phyloP scores from a whole-genome alignment of 2,888 invertebrate genomes.

The Alsophila aescularia region DNA sequence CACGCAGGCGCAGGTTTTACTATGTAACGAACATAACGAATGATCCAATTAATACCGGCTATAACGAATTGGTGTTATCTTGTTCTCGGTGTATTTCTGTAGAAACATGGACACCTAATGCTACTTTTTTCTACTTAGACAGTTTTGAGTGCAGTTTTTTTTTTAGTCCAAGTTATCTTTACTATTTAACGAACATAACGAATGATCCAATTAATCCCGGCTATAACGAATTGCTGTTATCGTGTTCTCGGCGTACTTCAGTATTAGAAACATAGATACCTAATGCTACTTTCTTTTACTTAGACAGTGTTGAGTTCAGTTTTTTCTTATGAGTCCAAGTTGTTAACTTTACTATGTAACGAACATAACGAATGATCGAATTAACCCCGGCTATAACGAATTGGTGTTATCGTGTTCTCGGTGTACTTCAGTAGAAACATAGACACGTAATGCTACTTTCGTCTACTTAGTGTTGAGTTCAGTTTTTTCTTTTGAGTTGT shows the following conservation, averaged over 20 bases:
- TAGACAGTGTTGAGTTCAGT: not conserved
- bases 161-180: conserved; percentile 7
- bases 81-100: conserved; percentile 37
- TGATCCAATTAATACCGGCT: conserved; percentile 41
- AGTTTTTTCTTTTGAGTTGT: not conserved
- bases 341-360: conserved; percentile 37
- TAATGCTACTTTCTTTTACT: not conserved
- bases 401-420: conserved; percentile 39
- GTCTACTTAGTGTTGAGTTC: not conserved
- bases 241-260: conserved; percentile 38
- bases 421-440: conserved; percentile 36
- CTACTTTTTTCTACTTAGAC: not conserved
- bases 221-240: conserved; percentile 38
- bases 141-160: not conserved
- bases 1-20: conserved; percentile 35
- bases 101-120: conserved; percentile 26
- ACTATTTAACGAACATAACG: conserved; percentile 42
- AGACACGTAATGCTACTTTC: conserved; percentile 1
- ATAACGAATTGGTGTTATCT: conserved; percentile 39
- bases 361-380: conserved; percentile 45
- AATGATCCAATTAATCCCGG: conserved; percentile 43
- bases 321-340: not conserved
- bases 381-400: conserved; percentile 41
- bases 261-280: conserved; percentile 29
- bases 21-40: conserved; percentile 44